Evolutionary conservation across 2,888 invertebrate species (phyloP).

Genomic region (Octonoba sinensis): DNA sequence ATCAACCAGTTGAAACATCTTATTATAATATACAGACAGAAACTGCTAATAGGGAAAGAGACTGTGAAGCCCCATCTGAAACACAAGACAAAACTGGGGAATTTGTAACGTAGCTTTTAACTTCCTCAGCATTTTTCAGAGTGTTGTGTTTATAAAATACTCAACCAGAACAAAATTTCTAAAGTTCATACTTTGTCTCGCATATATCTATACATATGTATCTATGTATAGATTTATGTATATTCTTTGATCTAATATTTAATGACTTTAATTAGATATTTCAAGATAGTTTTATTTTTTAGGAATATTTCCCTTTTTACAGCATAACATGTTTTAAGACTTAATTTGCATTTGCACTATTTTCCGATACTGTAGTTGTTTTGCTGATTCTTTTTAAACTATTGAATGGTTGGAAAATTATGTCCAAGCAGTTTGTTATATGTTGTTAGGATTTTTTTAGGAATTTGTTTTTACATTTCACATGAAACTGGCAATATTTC

Average conservation of each 20-base stretch:
- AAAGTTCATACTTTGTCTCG: constrained; percentile 15
- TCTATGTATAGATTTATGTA: neutral
- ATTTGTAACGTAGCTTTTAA: constrained; percentile 41
- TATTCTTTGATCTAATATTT: constrained; percentile 9
- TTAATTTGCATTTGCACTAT: too few species aligned
- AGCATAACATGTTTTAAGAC: too few species aligned
- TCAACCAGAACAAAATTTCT: constrained; percentile 46
- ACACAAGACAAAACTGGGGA: constrained; percentile 20
- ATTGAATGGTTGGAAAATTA: too few species aligned
- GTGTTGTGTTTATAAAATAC: too few species aligned
- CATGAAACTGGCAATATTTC: too few species aligned
- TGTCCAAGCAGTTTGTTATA: too few species aligned
- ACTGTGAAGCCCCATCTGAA: constrained; percentile 1
- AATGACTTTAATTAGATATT: constrained; percentile 18
- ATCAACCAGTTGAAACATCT: constrained; percentile 42
- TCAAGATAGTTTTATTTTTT: neutral
- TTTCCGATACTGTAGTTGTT: too few species aligned
- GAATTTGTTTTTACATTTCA: too few species aligned
- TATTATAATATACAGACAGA: constrained; percentile 54
- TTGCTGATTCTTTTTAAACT: too few species aligned
- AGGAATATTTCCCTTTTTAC: neutral
- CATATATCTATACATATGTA: constrained; percentile 12
- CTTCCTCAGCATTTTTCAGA: neutral
- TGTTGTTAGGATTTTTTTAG: too few species aligned
- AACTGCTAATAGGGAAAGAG: constrained; percentile 7